Percentiles rank a stretch among this genome's conserved stretches.
phyloP scores from a whole-genome alignment of 2,888 invertebrate species.

The Sympetrum striolatum region DNA sequence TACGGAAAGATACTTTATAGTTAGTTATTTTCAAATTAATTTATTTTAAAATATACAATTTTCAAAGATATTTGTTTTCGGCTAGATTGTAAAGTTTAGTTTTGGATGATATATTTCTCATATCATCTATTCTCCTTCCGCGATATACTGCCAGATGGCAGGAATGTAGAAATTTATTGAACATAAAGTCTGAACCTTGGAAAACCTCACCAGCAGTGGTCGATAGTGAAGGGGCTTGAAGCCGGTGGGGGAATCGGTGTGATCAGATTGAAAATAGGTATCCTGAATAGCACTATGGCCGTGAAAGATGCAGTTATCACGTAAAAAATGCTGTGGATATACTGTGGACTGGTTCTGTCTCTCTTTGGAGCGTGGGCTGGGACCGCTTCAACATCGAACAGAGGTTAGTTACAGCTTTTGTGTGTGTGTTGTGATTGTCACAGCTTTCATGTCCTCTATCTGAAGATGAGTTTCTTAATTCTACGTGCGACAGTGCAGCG shows the following conservation, averaged over 20 bases:
- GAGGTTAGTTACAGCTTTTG: slow-evolving; percentile 54
- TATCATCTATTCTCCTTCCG: neutral
- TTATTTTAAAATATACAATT: neutral
- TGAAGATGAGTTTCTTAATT: neutral
- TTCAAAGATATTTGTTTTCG: neutral
- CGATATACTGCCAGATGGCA: slow-evolving; percentile 49
- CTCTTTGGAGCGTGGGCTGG: slow-evolving; percentile 55
- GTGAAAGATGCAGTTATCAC: slow-evolving; percentile 59
- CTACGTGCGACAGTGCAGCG: too few species aligned
- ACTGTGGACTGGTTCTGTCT: slow-evolving; percentile 56
- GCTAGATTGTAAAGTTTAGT: neutral
- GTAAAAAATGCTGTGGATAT: slow-evolving; percentile 59
- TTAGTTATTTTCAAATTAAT: neutral
- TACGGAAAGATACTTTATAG: neutral
- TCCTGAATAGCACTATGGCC: slow-evolving; percentile 56
- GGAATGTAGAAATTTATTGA: slow-evolving; percentile 48
- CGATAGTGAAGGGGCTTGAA: slow-evolving; percentile 53
- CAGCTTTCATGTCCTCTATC: neutral
- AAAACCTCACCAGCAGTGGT: slow-evolving; percentile 51
- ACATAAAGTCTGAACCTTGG: slow-evolving; percentile 46
- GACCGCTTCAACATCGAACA: slow-evolving; percentile 56
- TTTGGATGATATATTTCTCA: neutral
- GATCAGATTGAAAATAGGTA: slow-evolving; percentile 50
- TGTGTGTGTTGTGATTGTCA: slow-evolving; percentile 14
- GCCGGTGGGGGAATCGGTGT: slow-evolving; percentile 53